Percentiles rank a stretch among this genome's conserved stretches.
Evolutionary conservation across 2,797 vertebrate species (phyloP).

Genomic region (Neopelma chrysocephalum): DNA sequence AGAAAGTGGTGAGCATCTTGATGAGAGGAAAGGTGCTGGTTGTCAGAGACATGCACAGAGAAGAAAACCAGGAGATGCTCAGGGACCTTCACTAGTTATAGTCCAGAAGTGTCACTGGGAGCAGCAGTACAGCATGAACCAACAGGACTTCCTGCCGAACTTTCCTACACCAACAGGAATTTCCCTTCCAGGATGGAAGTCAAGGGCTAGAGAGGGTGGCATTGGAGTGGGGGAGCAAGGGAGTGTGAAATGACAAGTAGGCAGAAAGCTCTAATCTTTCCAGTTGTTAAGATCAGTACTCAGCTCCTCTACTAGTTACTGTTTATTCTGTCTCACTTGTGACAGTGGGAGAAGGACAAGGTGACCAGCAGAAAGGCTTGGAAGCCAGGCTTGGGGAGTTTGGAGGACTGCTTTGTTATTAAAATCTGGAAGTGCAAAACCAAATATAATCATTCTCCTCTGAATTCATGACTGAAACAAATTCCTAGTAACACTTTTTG

Average conservation of each 20-base stretch:
- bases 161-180: neutral
- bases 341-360: neutral
- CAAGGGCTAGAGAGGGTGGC: accelerated
- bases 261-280: neutral
- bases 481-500: neutral
- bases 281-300: neutral
- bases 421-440: neutral
- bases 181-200: neutral
- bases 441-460: neutral
- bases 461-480: neutral
- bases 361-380: neutral
- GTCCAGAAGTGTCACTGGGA: neutral
- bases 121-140: neutral
- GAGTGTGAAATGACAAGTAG: neutral
- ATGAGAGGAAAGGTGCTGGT: neutral
- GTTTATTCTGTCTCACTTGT: neutral
- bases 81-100: neutral
- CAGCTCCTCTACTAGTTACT: neutral
- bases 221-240: accelerated
- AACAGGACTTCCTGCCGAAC: neutral
- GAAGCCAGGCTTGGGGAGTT: neutral
- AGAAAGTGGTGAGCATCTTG: neutral
- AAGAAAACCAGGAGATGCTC: neutral
- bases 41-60: neutral
- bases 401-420: neutral